Evolutionary conservation across 2,113 vertebrate species (phyloP).

Genomic region (Empidonax traillii): DNA sequence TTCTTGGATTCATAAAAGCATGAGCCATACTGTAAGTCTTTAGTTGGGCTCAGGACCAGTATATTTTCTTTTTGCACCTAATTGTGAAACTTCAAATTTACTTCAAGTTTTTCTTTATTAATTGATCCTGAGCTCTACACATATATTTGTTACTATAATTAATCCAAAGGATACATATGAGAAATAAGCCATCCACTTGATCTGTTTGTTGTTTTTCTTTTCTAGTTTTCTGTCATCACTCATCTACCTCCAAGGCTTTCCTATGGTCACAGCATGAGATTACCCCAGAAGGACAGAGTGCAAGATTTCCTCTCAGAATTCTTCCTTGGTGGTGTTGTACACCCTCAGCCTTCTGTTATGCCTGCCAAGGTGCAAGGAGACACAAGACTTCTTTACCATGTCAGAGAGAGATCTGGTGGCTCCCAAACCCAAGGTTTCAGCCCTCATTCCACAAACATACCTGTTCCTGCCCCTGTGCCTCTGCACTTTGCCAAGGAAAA

Average conservation of each 20-base stretch:
- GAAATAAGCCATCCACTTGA: neutral
- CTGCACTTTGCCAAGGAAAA: neutral
- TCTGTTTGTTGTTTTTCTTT: neutral
- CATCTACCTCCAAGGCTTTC: neutral
- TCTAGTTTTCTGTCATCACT: neutral
- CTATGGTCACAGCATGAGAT: accelerated
- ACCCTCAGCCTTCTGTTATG: accelerated
- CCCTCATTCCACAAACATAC: neutral
- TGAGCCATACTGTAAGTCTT: neutral
- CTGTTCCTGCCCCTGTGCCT: neutral
- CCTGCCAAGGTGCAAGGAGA: neutral
- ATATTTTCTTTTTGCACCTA: neutral
- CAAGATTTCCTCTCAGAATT: neutral
- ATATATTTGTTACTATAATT: neutral
- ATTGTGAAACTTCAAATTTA: neutral
- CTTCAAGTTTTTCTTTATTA: neutral
- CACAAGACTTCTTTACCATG: neutral
- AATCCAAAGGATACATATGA: neutral
- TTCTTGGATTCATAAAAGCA: neutral
- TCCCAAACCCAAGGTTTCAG: neutral
- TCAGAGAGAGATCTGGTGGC: neutral
- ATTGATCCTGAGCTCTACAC: neutral
- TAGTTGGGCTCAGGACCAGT: neutral
- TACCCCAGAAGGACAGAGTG: neutral
- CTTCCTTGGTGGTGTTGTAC: neutral